These are phyloP conservation scores for Panagrolaimus sp. DNA, from an alignment of 1,140 invertebrate genomes.

Conservation along the genomic window DNA sequence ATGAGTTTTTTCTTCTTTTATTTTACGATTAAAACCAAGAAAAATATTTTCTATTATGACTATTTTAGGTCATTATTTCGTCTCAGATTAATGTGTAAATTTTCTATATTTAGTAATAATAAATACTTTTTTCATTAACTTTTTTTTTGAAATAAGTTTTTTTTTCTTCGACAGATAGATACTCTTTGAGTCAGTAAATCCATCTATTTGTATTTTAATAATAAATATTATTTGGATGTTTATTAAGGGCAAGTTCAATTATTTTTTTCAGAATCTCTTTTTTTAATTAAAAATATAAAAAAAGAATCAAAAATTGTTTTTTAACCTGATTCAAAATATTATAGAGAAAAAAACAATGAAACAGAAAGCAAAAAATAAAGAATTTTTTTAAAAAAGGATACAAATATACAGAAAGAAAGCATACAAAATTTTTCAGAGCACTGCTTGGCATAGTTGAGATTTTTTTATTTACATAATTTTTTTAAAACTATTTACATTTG, in stretches of 20 bases:
- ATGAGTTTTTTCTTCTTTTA: too few relatives aligned
- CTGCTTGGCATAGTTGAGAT: constrained; percentile 9
- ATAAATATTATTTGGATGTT: neutral
- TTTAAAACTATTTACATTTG: neutral
- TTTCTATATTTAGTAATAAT: too few relatives aligned
- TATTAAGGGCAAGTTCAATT: neutral
- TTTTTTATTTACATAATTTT: neutral
- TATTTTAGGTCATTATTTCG: too few relatives aligned
- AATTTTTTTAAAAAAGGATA: neutral
- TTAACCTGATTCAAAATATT: too few relatives aligned
- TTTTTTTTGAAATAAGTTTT: too few relatives aligned
- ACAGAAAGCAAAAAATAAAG: neutral
- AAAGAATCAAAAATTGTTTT: too few relatives aligned
- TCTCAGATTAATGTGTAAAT: too few relatives aligned
- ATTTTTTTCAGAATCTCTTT: neutral
- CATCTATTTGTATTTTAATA: neutral
- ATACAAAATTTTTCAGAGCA: neutral
- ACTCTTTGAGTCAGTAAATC: too few relatives aligned
- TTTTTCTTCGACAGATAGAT: too few relatives aligned
- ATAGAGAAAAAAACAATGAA: neutral
- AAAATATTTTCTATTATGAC: too few relatives aligned
- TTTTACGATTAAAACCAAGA: too few relatives aligned
- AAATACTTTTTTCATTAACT: too few relatives aligned
- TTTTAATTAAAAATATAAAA: neutral
- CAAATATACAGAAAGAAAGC: neutral